Evolutionary conservation across 2,797 vertebrate genomes (phyloP), one percentile per base, ranked within the genome.

Genomic region (Peromyscus nudipes): DNA sequence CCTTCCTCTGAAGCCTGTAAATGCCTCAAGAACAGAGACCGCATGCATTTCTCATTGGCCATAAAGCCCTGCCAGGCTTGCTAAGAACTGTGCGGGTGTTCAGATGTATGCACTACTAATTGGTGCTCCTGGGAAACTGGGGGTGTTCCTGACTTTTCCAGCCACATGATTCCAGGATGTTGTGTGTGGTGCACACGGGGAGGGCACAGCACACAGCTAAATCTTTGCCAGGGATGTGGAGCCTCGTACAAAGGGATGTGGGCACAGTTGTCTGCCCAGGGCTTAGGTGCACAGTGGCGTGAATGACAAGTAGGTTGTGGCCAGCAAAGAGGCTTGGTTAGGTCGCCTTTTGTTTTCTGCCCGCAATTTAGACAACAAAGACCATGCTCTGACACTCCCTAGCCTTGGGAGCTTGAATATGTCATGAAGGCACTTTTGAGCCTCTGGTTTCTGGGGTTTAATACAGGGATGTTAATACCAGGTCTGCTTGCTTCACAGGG

Each of bases 11-110:
- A 64, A 75, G 92, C 90, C 29, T 83, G 49, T 80, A 94, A 76
- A 97, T 96, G 91, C 82, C 82, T 92, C 55, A 90, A 97, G 81
- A 94, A 94, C 69, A 97, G 94, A 94, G 46, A 79, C 49, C 94
- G 25, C 43, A 60, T 93, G 25, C 43, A 52, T 93, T 95, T 85
- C 49, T 95, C 52, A 2, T 46, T 60, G 97, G 73, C 84, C 43
- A 7, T 23, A 52, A 79, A 93, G 43, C 85, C 34, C 73, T 34
- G 10, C 6, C 34, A 46, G 79, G 83, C 83, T 92, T 71, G n/a
- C 25, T 62, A 76, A 96, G 57, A 52, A 43, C 2, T n/a, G 77
- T 31, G 29, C 95, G 92, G 76, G 73, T 89, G 77, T 75, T 94
- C 46, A 16, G 67, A 40, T 89, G 34, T 49, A 55, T 93, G 88